Percentiles rank a stretch among this genome's conserved stretches.
phyloP scores from a whole-genome alignment of 2,113 vertebrate genomes.

The Phalacrocorax aristotelis region DNA sequence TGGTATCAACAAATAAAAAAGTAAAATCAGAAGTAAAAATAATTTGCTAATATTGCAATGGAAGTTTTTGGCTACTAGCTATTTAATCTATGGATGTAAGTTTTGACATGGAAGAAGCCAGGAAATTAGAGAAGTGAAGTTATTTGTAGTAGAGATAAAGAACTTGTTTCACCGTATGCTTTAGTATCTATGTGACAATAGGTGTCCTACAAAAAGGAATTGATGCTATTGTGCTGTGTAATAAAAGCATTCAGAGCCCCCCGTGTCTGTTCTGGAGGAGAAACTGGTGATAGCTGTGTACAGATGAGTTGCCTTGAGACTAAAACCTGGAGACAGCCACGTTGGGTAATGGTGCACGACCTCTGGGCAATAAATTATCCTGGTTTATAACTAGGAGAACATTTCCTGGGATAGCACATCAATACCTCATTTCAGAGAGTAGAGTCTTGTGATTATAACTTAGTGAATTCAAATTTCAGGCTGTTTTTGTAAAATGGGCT shows the following conservation, averaged over 20 bases:
- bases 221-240: not conserved
- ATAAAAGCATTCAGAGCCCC: not conserved
- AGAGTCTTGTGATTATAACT: not conserved
- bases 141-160: not conserved
- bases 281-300: not conserved
- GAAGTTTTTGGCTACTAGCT: not conserved
- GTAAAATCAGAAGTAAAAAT: not conserved
- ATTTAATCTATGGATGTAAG: not conserved
- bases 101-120: not conserved
- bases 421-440: not conserved
- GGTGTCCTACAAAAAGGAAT: not conserved
- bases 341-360: no score
- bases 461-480: not conserved
- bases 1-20: not conserved
- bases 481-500: not conserved
- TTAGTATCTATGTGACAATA: not conserved
- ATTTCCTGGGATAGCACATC: no score
- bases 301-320: not conserved
- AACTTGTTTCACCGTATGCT: not conserved
- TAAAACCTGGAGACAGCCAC: not conserved
- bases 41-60: not conserved
- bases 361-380: not conserved
- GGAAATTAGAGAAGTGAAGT: not conserved
- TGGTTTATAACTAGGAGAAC: not conserved
- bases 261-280: not conserved